Base-by-base conservation (phyloP, 2,797 vertebrate genomes). In the Otolemur crassicaudatus region DNA sequence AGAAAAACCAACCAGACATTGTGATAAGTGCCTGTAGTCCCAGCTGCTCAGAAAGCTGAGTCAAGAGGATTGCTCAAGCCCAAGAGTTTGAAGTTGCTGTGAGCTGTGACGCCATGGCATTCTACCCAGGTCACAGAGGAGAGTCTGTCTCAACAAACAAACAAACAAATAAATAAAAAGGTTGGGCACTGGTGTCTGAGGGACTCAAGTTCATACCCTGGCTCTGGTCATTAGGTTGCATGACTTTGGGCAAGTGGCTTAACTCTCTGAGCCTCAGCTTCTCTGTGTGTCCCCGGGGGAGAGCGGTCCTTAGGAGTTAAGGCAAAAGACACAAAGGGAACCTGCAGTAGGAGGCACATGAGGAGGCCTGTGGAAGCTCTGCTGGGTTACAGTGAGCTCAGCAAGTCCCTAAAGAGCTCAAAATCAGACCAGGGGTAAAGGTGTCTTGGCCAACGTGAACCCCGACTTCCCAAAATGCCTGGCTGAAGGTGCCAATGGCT, bases 401-500 rank as follows among this genome's bases (percentile, higher is more conserved):
- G 25, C 22, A 8, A 53, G 63, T 79, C 27, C 29, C 70, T 9
- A 12, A 56, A 31, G 46, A 46, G 37, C 90, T 77, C 37, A 60
- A 4, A 14, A 25, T 27, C 43, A 58, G 58, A 25, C 22, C 81
- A 0, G 4, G 70, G 4, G 13, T 27, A 3, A 69, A 76, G 14
- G 10, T 6, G 60, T n/a, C n/a, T 79, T 58, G 43, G 61, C 40
- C 83, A 75, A 34, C 40, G 49, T 34, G 60, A 65, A 19, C 23
- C 53, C 43, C 0, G 6, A 53, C 49, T 53, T 53, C 1, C 27
- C 12, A 22, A 29, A 70, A 56, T 23, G 49, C n/a, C n/a, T 31
- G 49, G 43, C 31, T 19, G 22, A 16, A 29, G n/a, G 2, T 5
- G 12, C 12, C 43, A 34, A 14, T 4, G 8, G 2, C 0, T 37